Evolutionary conservation across 1,140 invertebrate species (phyloP), one percentile per base, ranked within the genome.

Genomic region (Penaeus vannamei): DNA sequence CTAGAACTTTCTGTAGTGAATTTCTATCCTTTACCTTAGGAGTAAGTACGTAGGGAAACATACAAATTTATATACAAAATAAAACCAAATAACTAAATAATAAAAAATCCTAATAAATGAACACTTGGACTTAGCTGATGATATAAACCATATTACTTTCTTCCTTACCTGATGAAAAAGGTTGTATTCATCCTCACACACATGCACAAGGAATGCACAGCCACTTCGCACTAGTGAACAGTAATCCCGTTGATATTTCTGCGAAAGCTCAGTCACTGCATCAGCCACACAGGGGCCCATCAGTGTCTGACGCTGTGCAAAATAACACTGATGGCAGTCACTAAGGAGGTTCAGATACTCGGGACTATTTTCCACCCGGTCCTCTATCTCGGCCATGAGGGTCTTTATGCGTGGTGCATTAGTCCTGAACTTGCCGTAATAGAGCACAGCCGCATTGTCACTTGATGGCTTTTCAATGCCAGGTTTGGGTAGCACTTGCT

Each of bases 371-470:
- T 90, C 91, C 19, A 90, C 72, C 89, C 97, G 94, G 14, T 95
- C 93, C 93, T 98, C 98, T 79, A 98, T 95, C 91, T 98, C 95
- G 87, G 95, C 95, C 85, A 98, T 96, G 8, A 98, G 94, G 72
- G 95, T 94, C 91, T 95, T 97, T 1, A 98, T 94, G 92, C 97
- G 96, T 0, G 96, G 95, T 0, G 98, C 96, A 85, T 96, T 96
- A 1, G 97, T 96, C 93, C 98, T 96, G 93, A 99, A 99, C 93
- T 98, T 98, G 0, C 98, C 98, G 93, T 99, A 99, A 92, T 98
- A 98, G 1, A 98, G 93, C 0, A 97, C 97, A 93, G 98, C 96
- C 0, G 97, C 96, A 53, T 97, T 96, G 92, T 98, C 96, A 29
- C 92, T 89, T 19, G 92, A 92, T 69, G 92, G 90, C 66, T 92